phyloP scores from a whole-genome alignment of 2,888 invertebrate genomes.

The Nipponacmea schrenckii region DNA sequence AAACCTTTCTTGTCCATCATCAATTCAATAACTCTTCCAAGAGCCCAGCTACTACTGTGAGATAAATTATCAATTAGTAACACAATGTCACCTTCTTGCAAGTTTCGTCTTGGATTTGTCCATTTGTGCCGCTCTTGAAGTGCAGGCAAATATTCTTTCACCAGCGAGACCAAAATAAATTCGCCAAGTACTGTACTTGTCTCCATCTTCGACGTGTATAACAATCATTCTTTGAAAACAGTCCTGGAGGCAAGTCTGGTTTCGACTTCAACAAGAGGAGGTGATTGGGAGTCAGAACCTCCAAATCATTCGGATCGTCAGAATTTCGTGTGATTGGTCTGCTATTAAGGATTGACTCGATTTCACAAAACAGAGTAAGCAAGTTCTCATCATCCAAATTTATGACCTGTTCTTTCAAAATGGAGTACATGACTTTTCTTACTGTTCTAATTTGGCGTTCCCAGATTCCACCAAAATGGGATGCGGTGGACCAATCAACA shows the following conservation, averaged over 20 bases:
- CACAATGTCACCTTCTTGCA: slow-evolving; percentile 2
- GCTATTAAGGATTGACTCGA: slow-evolving; percentile 30
- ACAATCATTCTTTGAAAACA: slow-evolving; percentile 25
- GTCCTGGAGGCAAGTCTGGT: slow-evolving; percentile 24
- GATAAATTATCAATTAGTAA: slow-evolving; percentile 10
- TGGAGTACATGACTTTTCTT: slow-evolving; percentile 22
- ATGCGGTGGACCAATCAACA: slow-evolving; percentile 32
- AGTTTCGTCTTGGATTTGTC: slow-evolving; percentile 13
- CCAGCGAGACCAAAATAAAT: slow-evolving; percentile 30
- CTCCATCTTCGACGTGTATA: slow-evolving; percentile 30
- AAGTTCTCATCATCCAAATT: slow-evolving; percentile 29
- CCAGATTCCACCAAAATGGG: slow-evolving; percentile 33
- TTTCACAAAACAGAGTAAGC: slow-evolving; percentile 29
- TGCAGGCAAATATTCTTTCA: slow-evolving; percentile 22
- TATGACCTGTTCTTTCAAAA: slow-evolving; percentile 22
- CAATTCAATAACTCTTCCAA: slow-evolving; percentile 9
- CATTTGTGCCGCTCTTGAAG: too few species aligned
- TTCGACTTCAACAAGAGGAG: slow-evolving; percentile 19
- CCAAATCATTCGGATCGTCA: slow-evolving; percentile 22
- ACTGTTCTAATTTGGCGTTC: slow-evolving; percentile 31
- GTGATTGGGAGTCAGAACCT: slow-evolving; percentile 32
- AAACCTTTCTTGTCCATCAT: slow-evolving; percentile 9
- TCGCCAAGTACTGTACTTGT: slow-evolving; percentile 34
- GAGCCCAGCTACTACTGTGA: slow-evolving; percentile 10
- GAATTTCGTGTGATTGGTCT: slow-evolving; percentile 27